These are phyloP conservation scores for Chrysomela aeneicollis DNA, from an alignment of 2,888 invertebrate species.

Conservation along the genomic window DNA sequence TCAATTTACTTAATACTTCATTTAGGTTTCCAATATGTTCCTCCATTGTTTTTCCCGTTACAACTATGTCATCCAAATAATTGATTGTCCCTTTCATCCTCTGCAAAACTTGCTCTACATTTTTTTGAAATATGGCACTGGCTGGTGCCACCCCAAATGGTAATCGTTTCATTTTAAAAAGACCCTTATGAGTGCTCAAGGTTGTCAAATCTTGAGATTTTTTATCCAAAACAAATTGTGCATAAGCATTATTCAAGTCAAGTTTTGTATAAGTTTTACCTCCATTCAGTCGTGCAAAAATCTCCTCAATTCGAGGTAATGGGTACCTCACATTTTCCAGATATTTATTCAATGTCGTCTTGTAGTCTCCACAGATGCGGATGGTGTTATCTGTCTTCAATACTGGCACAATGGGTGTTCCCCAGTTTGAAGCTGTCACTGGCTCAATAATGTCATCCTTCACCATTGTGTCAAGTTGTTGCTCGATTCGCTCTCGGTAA, in stretches of 20 bases:
- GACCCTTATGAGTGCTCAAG: slow-evolving; percentile 23
- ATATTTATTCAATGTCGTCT: slow-evolving; percentile 19
- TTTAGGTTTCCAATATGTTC: slow-evolving; percentile 42
- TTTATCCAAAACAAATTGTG: slow-evolving; percentile 20
- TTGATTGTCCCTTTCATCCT: slow-evolving; percentile 8
- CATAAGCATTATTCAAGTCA: slow-evolving; percentile 23
- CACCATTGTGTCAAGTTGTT: slow-evolving; percentile 2
- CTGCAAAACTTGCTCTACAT: slow-evolving; percentile 20
- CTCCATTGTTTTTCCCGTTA: slow-evolving; percentile 42
- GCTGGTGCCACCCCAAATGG: slow-evolving; percentile 26
- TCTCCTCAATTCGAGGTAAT: slow-evolving; percentile 19
- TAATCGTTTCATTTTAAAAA: slow-evolving; percentile 19
- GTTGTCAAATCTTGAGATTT: slow-evolving; percentile 12
- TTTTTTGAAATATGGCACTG: slow-evolving; percentile 22
- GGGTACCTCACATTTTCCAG: slow-evolving; percentile 23
- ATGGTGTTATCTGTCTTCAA: slow-evolving; percentile 17
- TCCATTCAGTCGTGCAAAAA: slow-evolving; percentile 19
- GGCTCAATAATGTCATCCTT: slow-evolving; percentile 10
- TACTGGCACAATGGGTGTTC: slow-evolving; percentile 21
- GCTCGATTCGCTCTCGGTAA: slow-evolving; percentile 5
- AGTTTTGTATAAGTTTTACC: slow-evolving; percentile 22
- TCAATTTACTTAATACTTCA: slow-evolving; percentile 44
- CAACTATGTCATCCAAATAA: slow-evolving; percentile 43
- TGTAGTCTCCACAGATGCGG: slow-evolving; percentile 27
- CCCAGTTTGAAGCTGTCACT: slow-evolving; percentile 11